Conservation (phyloP, 2,113 vertebrate species). For the Mionectes macconnelli region DNA sequence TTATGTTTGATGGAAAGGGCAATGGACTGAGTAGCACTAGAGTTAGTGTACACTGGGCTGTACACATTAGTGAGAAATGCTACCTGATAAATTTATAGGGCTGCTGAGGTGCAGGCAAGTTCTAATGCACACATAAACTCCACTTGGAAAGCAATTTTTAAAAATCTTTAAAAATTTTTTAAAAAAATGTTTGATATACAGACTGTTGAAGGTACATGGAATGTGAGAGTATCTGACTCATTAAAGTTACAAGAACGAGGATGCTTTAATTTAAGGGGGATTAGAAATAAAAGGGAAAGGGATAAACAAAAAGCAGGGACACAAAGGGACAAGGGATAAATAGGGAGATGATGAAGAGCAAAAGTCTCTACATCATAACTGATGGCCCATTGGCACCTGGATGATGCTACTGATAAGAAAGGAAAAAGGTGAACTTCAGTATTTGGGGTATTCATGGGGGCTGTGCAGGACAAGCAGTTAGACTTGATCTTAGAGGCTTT, state of each 20-base stretch:
- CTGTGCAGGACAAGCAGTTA: not conserved
- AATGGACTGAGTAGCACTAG: not conserved
- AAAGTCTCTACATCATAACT: not conserved
- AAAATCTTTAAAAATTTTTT: too few relatives aligned
- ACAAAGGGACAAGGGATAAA: not conserved
- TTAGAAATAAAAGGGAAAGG: not conserved
- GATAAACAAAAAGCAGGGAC: not conserved
- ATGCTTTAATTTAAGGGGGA: not conserved
- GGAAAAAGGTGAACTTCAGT: not conserved
- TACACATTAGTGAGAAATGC: not conserved
- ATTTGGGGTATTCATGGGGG: not conserved
- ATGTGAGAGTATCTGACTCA: rapidly evolving
- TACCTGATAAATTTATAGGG: not conserved
- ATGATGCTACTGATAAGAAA: not conserved
- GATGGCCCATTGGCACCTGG: not conserved
- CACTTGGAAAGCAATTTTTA: not conserved
- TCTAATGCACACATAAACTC: not conserved
- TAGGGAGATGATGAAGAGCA: not conserved
- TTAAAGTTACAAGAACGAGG: not conserved
- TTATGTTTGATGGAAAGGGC: not conserved
- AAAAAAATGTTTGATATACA: too few relatives aligned
- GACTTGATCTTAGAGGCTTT: not conserved
- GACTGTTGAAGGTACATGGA: not conserved
- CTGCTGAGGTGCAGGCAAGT: not conserved
- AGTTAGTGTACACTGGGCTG: too few relatives aligned